Base-by-base conservation (phyloP, 2,113 vertebrate genomes). In the Cricetomys ansorgei region DNA sequence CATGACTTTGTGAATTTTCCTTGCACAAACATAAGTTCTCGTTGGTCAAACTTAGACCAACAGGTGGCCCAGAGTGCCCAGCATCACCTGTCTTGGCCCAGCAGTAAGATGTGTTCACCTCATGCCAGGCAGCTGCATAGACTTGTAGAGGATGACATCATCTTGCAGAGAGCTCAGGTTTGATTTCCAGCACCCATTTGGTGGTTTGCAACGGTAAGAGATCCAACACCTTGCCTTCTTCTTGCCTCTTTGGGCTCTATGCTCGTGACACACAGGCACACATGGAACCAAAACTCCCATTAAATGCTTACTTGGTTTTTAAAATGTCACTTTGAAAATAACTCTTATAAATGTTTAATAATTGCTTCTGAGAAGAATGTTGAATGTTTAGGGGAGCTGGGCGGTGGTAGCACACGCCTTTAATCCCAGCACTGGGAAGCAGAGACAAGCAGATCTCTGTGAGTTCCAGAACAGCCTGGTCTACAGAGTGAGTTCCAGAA, bases 241-340 rank as follows among this genome's bases (percentile, higher is more conserved):
- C 57, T 64, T 37, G 5, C 59, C n/a, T 84, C 57, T 27, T 29
- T 4, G 4, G 27, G 25, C 40, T 45, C 57, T 45, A 45, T 45
- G 40, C 15, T 19, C 11, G 57, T 10, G 4, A 10, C 11, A 27
- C 57, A 64, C 27, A 84, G 81, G 31, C 27, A 31, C 21, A 31
- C 43, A 6, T 3, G 10, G 83, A 50, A 5, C 31, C 57, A 17
- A 29, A 64, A 84, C 25, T 64, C 29, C 27, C 40, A 45, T 64
- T 64, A 77, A 92, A 75, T 27, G 50, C 21, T 88, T 94, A 94
- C 85, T 92, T 92, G 94, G 92, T 94, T 95, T 95, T 50, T 76
- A 93, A 97, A 94, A 91, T 72, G 40, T 62, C 65, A 27, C 50
- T 89, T 92, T 89, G 88, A 96, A 92, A 95, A 75, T 72, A 91